Evolutionary conservation across 2,888 invertebrate genomes (phyloP).

Genomic region (Chymomyza amoena): DNA sequence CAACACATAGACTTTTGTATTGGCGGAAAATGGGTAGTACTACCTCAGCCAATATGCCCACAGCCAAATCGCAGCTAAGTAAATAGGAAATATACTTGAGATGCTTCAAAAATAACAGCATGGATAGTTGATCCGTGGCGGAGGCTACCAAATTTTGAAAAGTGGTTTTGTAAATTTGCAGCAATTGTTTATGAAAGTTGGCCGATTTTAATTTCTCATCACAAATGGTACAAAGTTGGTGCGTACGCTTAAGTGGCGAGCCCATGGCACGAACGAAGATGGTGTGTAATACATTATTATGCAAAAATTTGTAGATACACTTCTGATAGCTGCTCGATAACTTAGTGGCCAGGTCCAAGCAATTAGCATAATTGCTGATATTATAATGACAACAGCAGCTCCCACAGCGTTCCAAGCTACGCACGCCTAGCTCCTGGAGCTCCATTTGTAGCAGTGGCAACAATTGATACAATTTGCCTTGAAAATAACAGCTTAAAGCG

Average conservation of each 20-base stretch:
- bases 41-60: constrained; percentile 75
- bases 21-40: constrained; percentile 75
- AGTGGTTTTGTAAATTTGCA: constrained; percentile 60
- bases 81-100: constrained; percentile 75
- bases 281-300: constrained; percentile 68
- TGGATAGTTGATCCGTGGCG: constrained; percentile 34
- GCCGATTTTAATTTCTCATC: constrained; percentile 72
- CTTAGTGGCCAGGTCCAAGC: constrained; percentile 58
- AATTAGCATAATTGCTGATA: constrained; percentile 57
- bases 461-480: constrained; percentile 71
- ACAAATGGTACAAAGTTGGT: constrained; percentile 62
- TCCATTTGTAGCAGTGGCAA: constrained; percentile 55
- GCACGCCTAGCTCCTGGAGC: constrained; percentile 68
- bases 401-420: constrained; percentile 68
- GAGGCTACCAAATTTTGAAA: constrained; percentile 32
- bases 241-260: constrained; percentile 27
- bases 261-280: constrained; percentile 57
- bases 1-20: constrained; percentile 54
- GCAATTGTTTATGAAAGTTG: constrained; percentile 67
- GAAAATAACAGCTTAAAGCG: constrained; percentile 74
- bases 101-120: constrained; percentile 74
- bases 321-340: constrained; percentile 64
- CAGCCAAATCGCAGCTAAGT: constrained; percentile 70
- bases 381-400: constrained; percentile 77
- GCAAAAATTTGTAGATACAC: constrained; percentile 73